Evolutionary conservation across 2,113 vertebrate genomes (phyloP).

Genomic region (Morone saxatilis): DNA sequence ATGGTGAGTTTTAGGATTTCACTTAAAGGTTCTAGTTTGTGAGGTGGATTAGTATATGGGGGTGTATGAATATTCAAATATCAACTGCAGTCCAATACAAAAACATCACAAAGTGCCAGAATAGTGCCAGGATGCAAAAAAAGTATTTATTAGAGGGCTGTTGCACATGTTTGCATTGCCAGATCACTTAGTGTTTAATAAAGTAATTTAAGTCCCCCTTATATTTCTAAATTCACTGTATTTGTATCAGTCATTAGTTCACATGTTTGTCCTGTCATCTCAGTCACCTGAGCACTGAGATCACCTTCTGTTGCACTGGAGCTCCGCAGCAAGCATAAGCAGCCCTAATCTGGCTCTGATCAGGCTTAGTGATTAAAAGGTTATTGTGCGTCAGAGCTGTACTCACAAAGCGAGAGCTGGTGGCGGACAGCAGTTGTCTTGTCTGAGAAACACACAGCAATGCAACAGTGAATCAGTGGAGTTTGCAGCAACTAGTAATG

Average conservation of each 20-base stretch:
- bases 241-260: not conserved
- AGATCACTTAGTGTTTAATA: not conserved
- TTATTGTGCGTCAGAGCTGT: constrained; percentile 51
- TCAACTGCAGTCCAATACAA: not conserved
- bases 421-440: constrained; percentile 60
- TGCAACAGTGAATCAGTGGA: constrained; percentile 38
- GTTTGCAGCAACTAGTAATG: not conserved
- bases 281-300: constrained; percentile 12
- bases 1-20: not conserved
- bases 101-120: not conserved
- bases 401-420: constrained; percentile 83
- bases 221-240: not conserved
- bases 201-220: not conserved
- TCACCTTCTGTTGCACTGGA: constrained; percentile 5
- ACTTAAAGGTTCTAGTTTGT: not conserved
- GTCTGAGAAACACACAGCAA: constrained; percentile 66
- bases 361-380: constrained; percentile 37
- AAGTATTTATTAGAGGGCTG: not conserved
- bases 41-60: not conserved
- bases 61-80: not conserved
- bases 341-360: constrained; percentile 46
- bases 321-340: constrained; percentile 32
- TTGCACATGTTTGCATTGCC: not conserved
- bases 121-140: not conserved
- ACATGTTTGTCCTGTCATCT: not conserved